Conservation (phyloP, 2,113 vertebrate genomes). For the Chlamydotis undulata region DNA sequence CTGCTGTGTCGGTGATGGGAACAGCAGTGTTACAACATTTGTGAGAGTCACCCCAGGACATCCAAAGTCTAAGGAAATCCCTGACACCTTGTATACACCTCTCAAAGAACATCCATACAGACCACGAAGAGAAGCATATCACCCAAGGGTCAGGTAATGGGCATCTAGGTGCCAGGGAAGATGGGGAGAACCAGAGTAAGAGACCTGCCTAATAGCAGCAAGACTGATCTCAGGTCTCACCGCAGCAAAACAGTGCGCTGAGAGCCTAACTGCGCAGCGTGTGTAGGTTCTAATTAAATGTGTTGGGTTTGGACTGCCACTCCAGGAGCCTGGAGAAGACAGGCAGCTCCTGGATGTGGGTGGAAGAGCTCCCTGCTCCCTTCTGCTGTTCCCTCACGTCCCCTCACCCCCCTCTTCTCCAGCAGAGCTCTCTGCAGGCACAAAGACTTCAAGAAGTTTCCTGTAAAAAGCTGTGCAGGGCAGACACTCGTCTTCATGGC, state of each 20-base stretch:
- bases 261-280: not conserved
- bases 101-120: not conserved
- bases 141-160: not conserved
- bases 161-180: not conserved
- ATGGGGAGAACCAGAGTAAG: not conserved
- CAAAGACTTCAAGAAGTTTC: not conserved
- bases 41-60: fast-evolving
- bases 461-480: not conserved
- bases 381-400: not conserved
- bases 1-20: not conserved
- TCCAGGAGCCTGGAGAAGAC: not conserved
- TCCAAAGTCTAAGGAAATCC: not conserved
- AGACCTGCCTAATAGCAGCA: fast-evolving
- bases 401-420: not conserved
- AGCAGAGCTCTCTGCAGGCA: not conserved
- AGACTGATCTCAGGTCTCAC: fast-evolving
- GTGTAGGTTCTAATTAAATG: not conserved
- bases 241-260: not conserved
- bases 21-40: fast-evolving
- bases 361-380: not conserved
- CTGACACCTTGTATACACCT: not conserved
- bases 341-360: not conserved
- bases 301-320: not conserved
- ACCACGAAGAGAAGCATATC: not conserved
- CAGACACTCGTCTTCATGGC: not conserved